phyloP scores from a whole-genome alignment of 2,797 vertebrate species.

The Acanthis flammea region DNA sequence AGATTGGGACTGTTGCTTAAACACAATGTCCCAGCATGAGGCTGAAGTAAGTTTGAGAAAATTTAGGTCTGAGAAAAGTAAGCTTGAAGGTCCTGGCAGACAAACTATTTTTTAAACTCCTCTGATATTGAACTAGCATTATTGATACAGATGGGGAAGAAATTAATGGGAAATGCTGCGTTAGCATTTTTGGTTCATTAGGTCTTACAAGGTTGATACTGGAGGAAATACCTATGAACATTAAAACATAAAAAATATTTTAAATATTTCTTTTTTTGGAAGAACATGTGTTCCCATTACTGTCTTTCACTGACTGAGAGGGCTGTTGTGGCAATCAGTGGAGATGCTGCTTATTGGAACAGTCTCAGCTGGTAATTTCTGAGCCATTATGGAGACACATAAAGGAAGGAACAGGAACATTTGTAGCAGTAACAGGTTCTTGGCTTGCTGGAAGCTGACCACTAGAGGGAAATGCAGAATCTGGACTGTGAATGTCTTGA shows the following conservation, averaged over 20 bases:
- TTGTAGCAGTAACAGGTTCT: background rate
- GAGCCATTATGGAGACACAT: background rate
- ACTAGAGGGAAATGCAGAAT: constrained; percentile 21
- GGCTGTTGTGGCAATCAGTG: background rate
- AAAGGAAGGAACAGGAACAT: background rate
- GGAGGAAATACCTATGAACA: background rate
- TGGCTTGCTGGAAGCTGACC: background rate
- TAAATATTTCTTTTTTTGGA: background rate
- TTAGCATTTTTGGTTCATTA: background rate
- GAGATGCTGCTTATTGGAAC: background rate
- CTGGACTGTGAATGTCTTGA: rapidly evolving
- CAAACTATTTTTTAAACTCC: background rate
- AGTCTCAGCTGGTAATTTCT: background rate
- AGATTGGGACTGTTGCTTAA: background rate
- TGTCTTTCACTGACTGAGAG: background rate
- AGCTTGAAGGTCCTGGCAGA: background rate
- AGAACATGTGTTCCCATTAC: background rate
- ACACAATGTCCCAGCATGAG: background rate
- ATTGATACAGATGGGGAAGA: background rate
- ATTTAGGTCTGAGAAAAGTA: background rate
- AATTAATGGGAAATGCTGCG: background rate
- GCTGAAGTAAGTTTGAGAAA: background rate
- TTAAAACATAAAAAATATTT: background rate
- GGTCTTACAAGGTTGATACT: background rate
- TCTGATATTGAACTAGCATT: background rate